Evolutionary conservation across 2,113 vertebrate species (phyloP), one percentile per base, ranked within the genome.

Genomic region (Hemibates koningsi): DNA sequence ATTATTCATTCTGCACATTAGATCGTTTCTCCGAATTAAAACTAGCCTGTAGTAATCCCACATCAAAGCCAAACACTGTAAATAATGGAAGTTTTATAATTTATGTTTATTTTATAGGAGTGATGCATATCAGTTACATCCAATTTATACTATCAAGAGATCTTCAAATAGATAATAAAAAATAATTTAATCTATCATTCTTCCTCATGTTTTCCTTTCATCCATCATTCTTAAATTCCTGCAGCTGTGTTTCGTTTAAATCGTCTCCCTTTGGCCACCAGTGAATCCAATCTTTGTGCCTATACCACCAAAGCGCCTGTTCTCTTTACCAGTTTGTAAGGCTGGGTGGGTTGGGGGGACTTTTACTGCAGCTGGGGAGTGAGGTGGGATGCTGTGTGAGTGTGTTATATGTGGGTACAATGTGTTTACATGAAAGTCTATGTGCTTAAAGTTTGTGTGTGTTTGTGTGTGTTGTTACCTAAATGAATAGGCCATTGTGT

Each of bases 231-330:
- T 93, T 94, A 91, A 92, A 93, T 90, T 82, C 83, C 80, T 91
- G 92, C 93, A 95, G 95, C 94, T 95, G 94, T 91, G 92, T 91
- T 45, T 91, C 90, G 61, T 90, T 95, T 94, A 94, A 95, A 94
- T 94, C 68, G 84, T 92, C 92, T 91, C 88, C 92, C 82, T 88
- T 79, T 59, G 53, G 38, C 79, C 48, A 80, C 88, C 91, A 89
- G 78, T 95, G 93, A 96, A 96, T 96, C 91, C 91, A 56, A 86
- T 84, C 93, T 96, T 96, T 96, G 95, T 96, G 90, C 89, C 85
- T 81, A 80, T 45, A 52, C 79, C 86, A 86, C 87, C 53, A 85
- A 88, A 83, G 90, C 91, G 95, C 90, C 90, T 90, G 78, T 91
- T 88, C 90, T 88, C 88, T 88, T 52, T 78, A 52, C 45, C 71